phyloP scores from a whole-genome alignment of 1,140 invertebrate species.

The Calephelis nemesis region DNA sequence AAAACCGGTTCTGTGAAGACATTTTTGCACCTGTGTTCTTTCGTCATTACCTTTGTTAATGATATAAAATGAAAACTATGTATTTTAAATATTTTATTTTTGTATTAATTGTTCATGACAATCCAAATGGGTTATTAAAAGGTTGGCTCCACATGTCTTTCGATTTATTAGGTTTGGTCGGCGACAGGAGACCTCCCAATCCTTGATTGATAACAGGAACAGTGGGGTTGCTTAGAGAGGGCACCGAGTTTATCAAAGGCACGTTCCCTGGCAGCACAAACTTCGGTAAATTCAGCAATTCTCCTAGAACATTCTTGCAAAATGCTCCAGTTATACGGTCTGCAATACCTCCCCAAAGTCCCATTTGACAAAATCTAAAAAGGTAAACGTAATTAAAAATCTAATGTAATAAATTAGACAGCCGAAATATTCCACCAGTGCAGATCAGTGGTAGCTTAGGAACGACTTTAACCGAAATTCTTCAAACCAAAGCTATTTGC shows the following conservation, averaged over 20 bases:
- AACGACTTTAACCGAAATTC: too few relatives aligned
- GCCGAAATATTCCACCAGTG: too few relatives aligned
- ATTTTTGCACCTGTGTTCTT: too few relatives aligned
- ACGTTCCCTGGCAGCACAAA: conserved; percentile 16
- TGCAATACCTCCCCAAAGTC: conserved; percentile 65
- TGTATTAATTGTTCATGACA: background rate
- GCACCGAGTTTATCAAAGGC: background rate
- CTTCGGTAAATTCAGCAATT: conserved; percentile 45
- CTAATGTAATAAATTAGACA: too few relatives aligned
- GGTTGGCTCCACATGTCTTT: conserved; percentile 20
- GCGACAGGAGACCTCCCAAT: conserved; percentile 8
- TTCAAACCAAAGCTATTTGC: too few relatives aligned
- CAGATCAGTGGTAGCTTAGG: too few relatives aligned
- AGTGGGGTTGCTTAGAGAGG: background rate
- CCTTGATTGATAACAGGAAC: conserved; percentile 3
- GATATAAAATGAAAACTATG: too few relatives aligned
- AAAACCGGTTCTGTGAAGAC: too few relatives aligned
- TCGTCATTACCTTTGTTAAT: too few relatives aligned
- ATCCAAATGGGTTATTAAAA: conserved; percentile 27
- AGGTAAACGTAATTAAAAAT: conserved; percentile 4
- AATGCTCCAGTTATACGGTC: conserved; percentile 52
- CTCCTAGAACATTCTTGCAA: conserved; percentile 55
- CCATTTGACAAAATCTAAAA: conserved; percentile 72
- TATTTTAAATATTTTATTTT: background rate
- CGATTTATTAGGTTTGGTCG: conserved; percentile 12